Conservation (phyloP, 2,113 vertebrate genomes). For the Callaeas wilsoni region DNA sequence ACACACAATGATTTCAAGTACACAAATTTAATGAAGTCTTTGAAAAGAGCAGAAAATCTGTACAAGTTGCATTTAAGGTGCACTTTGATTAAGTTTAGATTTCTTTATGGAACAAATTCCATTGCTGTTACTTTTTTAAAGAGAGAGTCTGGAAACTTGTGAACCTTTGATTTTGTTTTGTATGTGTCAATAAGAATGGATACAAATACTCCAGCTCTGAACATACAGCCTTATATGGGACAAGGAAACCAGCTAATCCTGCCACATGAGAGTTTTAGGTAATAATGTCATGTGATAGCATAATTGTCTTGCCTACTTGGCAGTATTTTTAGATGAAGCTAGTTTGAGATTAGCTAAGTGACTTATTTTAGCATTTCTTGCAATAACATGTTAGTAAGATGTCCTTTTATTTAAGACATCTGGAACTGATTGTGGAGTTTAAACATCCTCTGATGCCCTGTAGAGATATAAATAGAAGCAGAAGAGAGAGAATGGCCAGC, state of each 20-base stretch:
- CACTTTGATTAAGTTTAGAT: not conserved
- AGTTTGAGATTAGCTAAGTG: not conserved
- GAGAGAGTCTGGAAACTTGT: not conserved
- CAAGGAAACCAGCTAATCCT: not conserved
- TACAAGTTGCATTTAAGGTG: not conserved
- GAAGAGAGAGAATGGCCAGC: not conserved
- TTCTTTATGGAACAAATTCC: not conserved
- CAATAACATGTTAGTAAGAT: not conserved
- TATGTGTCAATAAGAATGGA: not conserved
- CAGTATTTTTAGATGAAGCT: conserved; percentile 15
- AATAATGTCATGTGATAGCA: not conserved
- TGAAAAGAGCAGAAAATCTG: not conserved
- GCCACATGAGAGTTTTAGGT: not conserved
- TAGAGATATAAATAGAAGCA: not conserved
- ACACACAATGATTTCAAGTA: not conserved
- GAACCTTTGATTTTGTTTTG: not conserved
- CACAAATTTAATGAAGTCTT: not conserved
- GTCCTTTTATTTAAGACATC: not conserved
- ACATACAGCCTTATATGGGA: not conserved
- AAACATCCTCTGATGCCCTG: not conserved
- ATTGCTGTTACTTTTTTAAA: not conserved
- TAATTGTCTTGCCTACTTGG: conserved; percentile 8
- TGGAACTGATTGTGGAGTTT: not conserved
- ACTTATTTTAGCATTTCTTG: conserved; percentile 33
- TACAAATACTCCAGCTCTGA: not conserved